Base-by-base conservation (phyloP, 2,888 invertebrate species). In the Mesoligia furuncula region DNA sequence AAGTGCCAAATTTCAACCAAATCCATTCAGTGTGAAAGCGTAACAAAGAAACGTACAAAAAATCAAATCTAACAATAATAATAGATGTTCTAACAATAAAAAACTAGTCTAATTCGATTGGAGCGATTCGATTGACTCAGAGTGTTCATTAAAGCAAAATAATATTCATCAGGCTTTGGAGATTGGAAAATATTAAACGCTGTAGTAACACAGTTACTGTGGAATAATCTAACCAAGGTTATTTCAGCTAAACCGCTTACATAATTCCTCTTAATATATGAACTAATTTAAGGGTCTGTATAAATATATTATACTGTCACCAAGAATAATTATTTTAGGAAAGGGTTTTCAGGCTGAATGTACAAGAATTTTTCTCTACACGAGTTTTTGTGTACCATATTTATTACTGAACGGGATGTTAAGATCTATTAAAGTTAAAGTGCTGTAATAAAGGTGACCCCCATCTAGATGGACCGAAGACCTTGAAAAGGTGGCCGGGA, bases 181-280 rank as follows among this genome's bases (percentile, higher is more conserved):
- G 31, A 39, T 74, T 65, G 36, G 51, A 59, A 64, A 69, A 66
- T 80, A 45, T 69, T 59, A 15, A 65, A 62, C 45, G 36, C 17
- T 48, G 42, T 62, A 67, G 13, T n/a, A 54, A 54, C 39, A 57
- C 24, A 70, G 48, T 74, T 66, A 66, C 57, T 61, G 61, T 36
- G 17, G 24, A 68, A 68, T 84, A 51, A 65, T 36, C 17, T 20
- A 48, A 27, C 39, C 17, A 8, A 17, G 48, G 31, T 72, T 57
- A 66, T 73, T 62, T 70, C n/a, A 70, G 57, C 67, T 68, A 68
- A 83, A 78, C 54, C 51, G 57, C 57, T 66, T 36, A 70, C 57
- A 66, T 70, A 70, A 81, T 62, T 77, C 67, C 78, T 62, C n/a
- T 51, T 61, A 67, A 84, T 62, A 15, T 73, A 70, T 57, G 42